A percentile compares a stretch with the other conserved stretches of the same genome.
Evolutionary conservation across 2,797 vertebrate species (phyloP).

Genomic region (Micropoecilia bifurca): DNA sequence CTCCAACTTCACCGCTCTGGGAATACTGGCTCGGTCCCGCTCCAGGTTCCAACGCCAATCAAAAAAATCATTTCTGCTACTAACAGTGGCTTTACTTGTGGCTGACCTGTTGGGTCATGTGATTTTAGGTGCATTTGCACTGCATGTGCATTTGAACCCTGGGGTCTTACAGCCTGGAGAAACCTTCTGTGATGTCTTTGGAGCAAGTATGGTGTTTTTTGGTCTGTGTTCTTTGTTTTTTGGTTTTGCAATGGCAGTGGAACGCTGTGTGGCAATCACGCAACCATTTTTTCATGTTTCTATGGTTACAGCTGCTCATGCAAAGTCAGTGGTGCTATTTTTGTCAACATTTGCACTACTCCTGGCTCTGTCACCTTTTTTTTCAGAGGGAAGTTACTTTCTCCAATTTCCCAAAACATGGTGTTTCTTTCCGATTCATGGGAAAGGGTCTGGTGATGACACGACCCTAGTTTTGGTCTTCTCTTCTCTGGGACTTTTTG

Average conservation of each 20-base stretch:
- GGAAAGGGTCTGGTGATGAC: conserved; percentile 54
- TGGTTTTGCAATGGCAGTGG: conserved; percentile 79
- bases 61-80: conserved; percentile 75
- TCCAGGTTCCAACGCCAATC: conserved; percentile 57
- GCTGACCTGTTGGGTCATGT: conserved; percentile 78
- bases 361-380: conserved; percentile 72
- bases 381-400: conserved; percentile 66
- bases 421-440: conserved; percentile 77
- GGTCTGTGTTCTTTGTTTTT: conserved; percentile 77
- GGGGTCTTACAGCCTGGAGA: neutral
- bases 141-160: conserved; percentile 65
- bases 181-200: conserved; percentile 74
- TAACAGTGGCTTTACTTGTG: conserved; percentile 73
- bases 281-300: conserved; percentile 73
- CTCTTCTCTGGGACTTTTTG: conserved; percentile 72
- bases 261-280: conserved; percentile 79
- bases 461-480: conserved; percentile 68
- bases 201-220: conserved; percentile 81
- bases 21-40: conserved; percentile 67
- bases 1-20: conserved; percentile 78
- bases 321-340: conserved; percentile 50
- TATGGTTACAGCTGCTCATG: conserved; percentile 64
- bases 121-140: conserved; percentile 74
- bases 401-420: conserved; percentile 75
- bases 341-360: conserved; percentile 58